A percentile compares a stretch with the other conserved stretches of the same genome.
Conservation (phyloP, 2,797 vertebrate species). For the Sphenopsis melanotis region DNA sequence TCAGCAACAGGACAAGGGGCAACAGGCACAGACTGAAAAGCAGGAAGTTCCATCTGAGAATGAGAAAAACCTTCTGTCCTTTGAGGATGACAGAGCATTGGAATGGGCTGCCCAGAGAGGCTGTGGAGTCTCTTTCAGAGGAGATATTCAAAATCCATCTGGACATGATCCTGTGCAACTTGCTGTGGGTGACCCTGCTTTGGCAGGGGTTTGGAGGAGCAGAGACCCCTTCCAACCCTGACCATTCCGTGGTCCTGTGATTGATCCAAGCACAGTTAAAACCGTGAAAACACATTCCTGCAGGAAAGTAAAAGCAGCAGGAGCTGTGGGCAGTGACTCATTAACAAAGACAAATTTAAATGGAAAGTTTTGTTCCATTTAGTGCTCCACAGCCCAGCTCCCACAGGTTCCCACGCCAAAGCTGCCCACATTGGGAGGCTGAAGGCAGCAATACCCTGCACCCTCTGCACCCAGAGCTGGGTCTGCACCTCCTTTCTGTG, state of each 20-base stretch:
- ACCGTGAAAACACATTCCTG: not conserved
- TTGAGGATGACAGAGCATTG: not conserved
- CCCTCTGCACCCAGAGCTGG: not conserved
- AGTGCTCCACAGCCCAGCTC: not conserved
- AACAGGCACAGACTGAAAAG: not conserved
- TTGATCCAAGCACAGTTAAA: not conserved
- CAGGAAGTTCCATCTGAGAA: not conserved
- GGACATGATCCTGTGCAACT: not conserved
- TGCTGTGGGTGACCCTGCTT: not conserved
- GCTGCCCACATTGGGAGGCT: rapidly evolving
- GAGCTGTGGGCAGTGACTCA: not conserved
- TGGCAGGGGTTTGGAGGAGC: not conserved
- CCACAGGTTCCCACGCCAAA: not conserved
- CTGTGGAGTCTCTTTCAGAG: not conserved
- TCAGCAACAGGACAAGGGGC: not conserved
- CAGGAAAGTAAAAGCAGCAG: slow-evolving; percentile 25
- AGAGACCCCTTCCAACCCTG: not conserved
- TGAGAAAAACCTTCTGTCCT: not conserved
- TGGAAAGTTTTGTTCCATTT: not conserved
- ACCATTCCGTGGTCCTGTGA: not conserved
- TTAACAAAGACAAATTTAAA: slow-evolving; percentile 1
- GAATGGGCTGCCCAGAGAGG: not conserved
- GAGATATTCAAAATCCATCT: not conserved
- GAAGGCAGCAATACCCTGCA: not conserved
- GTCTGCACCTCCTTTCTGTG: not conserved